These are phyloP conservation scores for Neosilurus mollespiculum DNA, from an alignment of 2,797 vertebrate species.

Conservation along the genomic window DNA sequence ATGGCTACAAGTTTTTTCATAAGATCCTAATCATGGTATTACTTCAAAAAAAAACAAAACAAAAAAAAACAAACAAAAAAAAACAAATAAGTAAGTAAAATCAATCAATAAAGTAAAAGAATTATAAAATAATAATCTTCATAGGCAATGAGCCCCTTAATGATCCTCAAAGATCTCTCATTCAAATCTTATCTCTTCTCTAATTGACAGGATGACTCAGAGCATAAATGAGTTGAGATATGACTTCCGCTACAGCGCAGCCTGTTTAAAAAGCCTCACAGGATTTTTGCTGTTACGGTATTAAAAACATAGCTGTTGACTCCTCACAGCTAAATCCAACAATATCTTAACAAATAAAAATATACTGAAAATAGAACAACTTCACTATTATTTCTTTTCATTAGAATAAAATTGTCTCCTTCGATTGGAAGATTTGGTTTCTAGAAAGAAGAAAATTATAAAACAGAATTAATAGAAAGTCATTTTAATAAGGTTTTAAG, in stretches of 20 bases:
- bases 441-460: not conserved
- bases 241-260: not conserved
- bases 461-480: not conserved
- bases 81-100: no score
- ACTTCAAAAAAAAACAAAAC: not conserved
- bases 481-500: not conserved
- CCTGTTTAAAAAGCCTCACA: not conserved
- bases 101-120: no score
- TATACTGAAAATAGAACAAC: not conserved
- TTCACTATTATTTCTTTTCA: no score
- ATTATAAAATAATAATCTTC: not conserved
- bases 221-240: not conserved
- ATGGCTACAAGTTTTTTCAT: not conserved
- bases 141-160: not conserved
- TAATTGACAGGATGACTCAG: not conserved
- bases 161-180: not conserved
- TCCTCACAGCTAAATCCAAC: no score
- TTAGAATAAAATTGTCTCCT: not conserved
- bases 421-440: not conserved
- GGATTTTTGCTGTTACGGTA: not conserved
- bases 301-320: not conserved
- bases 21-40: not conserved
- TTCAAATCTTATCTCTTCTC: conserved; percentile 5
- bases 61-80: no score
- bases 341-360: not conserved